Evolutionary conservation across 2,797 vertebrate genomes (phyloP).

Genomic region (Mycteria americana): DNA sequence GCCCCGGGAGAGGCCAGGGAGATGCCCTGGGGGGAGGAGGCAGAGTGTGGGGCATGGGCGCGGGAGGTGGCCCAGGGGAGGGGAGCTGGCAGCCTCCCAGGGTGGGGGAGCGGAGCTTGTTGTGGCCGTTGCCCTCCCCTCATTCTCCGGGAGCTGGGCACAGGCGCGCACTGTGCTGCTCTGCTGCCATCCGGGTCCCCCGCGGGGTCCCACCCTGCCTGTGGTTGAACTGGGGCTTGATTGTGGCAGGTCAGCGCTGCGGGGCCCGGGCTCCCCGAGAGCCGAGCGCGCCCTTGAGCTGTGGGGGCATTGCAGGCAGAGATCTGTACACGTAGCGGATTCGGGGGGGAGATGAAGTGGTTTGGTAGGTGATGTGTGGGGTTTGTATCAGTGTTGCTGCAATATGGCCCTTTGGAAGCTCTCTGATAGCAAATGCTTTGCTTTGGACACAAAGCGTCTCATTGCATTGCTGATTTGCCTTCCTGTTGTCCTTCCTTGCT

Average conservation of each 20-base stretch:
- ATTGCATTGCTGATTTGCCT: background rate
- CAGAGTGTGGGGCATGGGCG: rapidly evolving
- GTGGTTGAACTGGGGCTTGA: no score
- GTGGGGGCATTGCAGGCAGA: rapidly evolving
- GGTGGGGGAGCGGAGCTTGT: rapidly evolving
- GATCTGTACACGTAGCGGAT: rapidly evolving
- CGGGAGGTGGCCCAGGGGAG: background rate
- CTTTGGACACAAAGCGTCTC: rapidly evolving
- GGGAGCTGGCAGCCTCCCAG: no score
- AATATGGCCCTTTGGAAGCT: rapidly evolving
- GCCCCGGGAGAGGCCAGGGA: background rate
- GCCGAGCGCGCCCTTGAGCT: background rate
- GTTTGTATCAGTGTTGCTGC: rapidly evolving
- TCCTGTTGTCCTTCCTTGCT: rapidly evolving
- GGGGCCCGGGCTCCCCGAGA: rapidly evolving
- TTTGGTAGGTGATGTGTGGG: rapidly evolving
- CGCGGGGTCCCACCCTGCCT: rapidly evolving
- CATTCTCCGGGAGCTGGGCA: rapidly evolving
- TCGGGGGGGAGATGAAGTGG: rapidly evolving
- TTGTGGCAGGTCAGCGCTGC: rapidly evolving
- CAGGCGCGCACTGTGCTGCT: rapidly evolving
- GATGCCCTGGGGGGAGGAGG: no score
- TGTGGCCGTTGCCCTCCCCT: rapidly evolving
- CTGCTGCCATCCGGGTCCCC: background rate
- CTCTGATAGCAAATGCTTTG: rapidly evolving